Evolutionary conservation across 1,140 invertebrate genomes (phyloP), one percentile per base, ranked within the genome.

Genomic region (Parapsyche elsis): DNA sequence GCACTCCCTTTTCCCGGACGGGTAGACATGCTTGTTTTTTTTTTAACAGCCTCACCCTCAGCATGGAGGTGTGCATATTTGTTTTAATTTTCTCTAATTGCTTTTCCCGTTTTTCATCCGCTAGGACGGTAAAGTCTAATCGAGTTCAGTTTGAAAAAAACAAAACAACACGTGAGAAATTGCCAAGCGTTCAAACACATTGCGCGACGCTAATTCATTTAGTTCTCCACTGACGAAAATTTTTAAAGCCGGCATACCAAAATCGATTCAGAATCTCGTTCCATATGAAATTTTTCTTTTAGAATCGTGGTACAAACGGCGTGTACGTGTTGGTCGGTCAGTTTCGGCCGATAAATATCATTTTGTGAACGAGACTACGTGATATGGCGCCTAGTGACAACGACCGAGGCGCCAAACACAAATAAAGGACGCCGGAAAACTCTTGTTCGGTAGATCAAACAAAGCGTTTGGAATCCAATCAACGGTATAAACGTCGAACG

Each of bases 321-420:
- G 14, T 10, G 67, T 24, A 71, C 67, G 67, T 71, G 67, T 44
- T 26, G 67, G 24, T 10, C 24, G 24, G 16, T 44, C 23, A 24
- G 24, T 71, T 71, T 38, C 67, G 9, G 23, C 67, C 67, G n/a
- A 71, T 71, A 71, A 71, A 71, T 71, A 71, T 71, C 30, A 26
- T 71, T 71, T 71, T 71, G 67, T 71, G 14, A 21, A 26, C 24
- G 10, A 26, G 21, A 1, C 21, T 71, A 71, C 67, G 67, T 71
- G 67, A 71, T 44, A 30, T 38, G 67, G 30, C 16, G 23, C 24
- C 26, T 38, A 38, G 30, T 38, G 30, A 38, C 30, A 38, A 38
- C 7, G 30, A 7, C 2, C 30, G 30, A 38, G 30, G 30, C 30
- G 30, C 30, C 30, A 7, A 38, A 38, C 30, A 38, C 30, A 38